Evolutionary conservation across 2,888 invertebrate species (phyloP).

Genomic region (Drosophila gaucha): DNA sequence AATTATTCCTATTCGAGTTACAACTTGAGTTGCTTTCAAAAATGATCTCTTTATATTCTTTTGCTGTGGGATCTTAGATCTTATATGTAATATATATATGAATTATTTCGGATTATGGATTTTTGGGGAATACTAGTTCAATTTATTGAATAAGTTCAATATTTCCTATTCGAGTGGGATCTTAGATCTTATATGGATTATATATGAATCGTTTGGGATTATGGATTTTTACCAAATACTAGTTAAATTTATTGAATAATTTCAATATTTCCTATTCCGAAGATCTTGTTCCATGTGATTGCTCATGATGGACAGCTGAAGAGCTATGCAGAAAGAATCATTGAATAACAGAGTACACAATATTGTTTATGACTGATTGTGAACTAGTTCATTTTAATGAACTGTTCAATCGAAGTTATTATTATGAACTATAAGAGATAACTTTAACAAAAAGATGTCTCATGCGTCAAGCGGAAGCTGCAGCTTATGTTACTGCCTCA

Average conservation of each 20-base stretch:
- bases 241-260: neutral
- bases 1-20: too few relatives aligned
- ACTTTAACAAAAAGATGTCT: neutral
- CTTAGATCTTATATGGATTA: too few relatives aligned
- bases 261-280: too few relatives aligned
- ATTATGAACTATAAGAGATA: neutral
- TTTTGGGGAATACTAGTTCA: neutral
- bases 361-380: too few relatives aligned
- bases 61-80: neutral
- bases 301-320: neutral
- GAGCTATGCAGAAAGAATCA: neutral
- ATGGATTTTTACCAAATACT: neutral
- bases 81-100: too few relatives aligned
- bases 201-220: neutral
- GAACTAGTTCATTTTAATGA: neutral
- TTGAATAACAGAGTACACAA: neutral
- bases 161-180: too few relatives aligned
- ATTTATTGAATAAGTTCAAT: neutral
- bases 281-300: too few relatives aligned
- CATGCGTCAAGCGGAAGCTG: neutral
- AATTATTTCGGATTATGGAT: neutral
- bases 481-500: neutral
- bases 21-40: too few relatives aligned
- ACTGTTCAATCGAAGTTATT: too few relatives aligned
- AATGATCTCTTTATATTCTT: too few relatives aligned